These are phyloP conservation scores for Rhimphoctona megacephalus DNA, from an alignment of 2,888 invertebrate species.

Conservation along the genomic window DNA sequence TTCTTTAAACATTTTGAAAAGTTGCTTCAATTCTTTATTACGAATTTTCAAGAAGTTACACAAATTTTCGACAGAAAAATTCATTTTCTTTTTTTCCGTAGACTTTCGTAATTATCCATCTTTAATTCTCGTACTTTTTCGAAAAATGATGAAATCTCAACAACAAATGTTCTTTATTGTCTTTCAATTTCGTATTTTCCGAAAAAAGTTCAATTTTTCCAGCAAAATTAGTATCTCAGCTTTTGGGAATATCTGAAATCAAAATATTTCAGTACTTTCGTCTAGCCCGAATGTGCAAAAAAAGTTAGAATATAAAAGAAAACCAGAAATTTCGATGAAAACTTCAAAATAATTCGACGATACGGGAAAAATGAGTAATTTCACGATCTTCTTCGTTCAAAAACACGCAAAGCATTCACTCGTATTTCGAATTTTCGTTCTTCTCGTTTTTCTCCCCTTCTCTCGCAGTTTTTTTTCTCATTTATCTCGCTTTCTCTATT, in stretches of 20 bases:
- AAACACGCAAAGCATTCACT: neutral
- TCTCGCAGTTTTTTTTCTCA: neutral
- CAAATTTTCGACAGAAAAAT: neutral
- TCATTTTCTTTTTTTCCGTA: neutral
- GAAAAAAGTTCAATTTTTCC: neutral
- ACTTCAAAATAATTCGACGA: neutral
- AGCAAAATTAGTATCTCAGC: too few species aligned
- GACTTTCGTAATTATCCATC: too few species aligned
- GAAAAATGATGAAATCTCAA: neutral
- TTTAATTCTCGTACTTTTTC: too few species aligned
- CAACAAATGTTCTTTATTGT: too few species aligned
- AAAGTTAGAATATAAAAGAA: neutral
- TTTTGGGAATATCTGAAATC: neutral
- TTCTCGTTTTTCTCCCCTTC: constrained; percentile 14
- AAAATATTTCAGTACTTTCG: neutral
- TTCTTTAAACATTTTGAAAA: neutral
- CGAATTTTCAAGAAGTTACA: neutral
- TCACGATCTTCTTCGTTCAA: neutral
- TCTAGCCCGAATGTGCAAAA: neutral
- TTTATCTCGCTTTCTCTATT: constrained; percentile 32
- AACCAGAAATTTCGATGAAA: neutral
- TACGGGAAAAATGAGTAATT: neutral
- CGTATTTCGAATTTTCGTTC: neutral
- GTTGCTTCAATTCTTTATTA: neutral
- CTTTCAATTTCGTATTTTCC: neutral